Conservation (phyloP, 2,113 vertebrate genomes). For the Egretta garzetta region DNA sequence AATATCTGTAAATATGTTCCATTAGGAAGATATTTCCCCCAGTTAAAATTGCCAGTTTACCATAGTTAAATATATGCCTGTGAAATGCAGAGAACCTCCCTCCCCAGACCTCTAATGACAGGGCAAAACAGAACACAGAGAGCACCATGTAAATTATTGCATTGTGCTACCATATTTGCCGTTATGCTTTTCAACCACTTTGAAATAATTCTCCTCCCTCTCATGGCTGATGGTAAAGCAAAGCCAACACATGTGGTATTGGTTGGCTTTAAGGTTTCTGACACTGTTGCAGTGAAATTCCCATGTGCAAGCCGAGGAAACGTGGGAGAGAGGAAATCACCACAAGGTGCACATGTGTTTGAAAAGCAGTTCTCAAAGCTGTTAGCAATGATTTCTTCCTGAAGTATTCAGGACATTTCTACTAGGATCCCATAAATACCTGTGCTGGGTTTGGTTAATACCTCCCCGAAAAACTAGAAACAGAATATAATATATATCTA, state of each 20-base stretch:
- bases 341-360: not conserved
- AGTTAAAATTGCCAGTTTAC: not conserved
- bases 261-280: not conserved
- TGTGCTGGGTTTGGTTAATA: not conserved
- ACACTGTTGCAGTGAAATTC: not conserved
- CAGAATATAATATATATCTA: not conserved
- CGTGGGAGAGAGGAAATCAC: not conserved
- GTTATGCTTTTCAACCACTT: not conserved
- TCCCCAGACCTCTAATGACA: slow-evolving; percentile 31
- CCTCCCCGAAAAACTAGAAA: not conserved
- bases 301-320: not conserved
- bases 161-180: not conserved
- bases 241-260: not conserved
- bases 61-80: not conserved
- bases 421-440: not conserved
- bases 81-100: not conserved
- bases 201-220: not conserved
- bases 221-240: not conserved
- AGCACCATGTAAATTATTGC: not conserved
- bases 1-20: not conserved
- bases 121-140: not conserved
- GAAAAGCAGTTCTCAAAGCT: not conserved
- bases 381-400: not conserved
- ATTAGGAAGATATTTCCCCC: not conserved
- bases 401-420: not conserved